These are phyloP conservation scores for Glomeris maerens DNA, from an alignment of 1,140 invertebrate genomes.

Conservation along the genomic window DNA sequence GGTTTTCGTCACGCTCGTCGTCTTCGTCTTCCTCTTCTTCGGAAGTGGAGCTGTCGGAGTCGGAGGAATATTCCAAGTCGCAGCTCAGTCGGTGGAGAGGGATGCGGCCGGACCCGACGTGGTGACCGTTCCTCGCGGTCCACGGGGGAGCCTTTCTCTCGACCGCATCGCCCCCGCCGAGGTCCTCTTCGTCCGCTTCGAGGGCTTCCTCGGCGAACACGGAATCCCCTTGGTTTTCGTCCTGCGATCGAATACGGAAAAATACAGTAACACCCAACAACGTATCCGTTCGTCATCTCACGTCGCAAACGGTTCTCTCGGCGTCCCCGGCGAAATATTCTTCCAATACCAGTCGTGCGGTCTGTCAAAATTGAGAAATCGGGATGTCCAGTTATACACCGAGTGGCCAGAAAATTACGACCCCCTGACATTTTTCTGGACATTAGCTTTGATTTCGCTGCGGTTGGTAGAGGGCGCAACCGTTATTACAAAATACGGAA, in stretches of 20 bases:
- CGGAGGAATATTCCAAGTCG: not conserved
- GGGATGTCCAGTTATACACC: too few relatives aligned
- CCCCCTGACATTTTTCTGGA: too few relatives aligned
- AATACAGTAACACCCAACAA: not conserved
- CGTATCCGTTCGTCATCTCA: constrained; percentile 1
- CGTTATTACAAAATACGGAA: too few relatives aligned
- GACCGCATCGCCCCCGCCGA: not conserved
- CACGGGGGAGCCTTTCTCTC: too few relatives aligned
- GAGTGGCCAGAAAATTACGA: too few relatives aligned
- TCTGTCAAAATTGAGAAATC: too few relatives aligned
- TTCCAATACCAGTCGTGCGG: constrained; percentile 67
- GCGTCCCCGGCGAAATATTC: constrained; percentile 56
- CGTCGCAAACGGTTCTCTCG: constrained; percentile 20
- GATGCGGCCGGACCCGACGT: not conserved
- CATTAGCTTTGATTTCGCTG: too few relatives aligned
- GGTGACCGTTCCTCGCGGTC: not conserved
- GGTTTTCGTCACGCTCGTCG: not conserved
- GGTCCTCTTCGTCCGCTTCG: not conserved
- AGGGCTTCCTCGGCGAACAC: not conserved
- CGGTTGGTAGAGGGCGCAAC: too few relatives aligned
- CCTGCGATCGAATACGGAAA: constrained; percentile 2
- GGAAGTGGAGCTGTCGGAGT: not conserved
- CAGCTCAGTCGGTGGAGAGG: not conserved
- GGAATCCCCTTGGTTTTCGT: not conserved
- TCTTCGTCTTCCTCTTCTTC: not conserved